Evolutionary conservation across 1,140 invertebrate genomes (phyloP), one percentile per base, ranked within the genome.

Genomic region (Scaptomyza hsui): DNA sequence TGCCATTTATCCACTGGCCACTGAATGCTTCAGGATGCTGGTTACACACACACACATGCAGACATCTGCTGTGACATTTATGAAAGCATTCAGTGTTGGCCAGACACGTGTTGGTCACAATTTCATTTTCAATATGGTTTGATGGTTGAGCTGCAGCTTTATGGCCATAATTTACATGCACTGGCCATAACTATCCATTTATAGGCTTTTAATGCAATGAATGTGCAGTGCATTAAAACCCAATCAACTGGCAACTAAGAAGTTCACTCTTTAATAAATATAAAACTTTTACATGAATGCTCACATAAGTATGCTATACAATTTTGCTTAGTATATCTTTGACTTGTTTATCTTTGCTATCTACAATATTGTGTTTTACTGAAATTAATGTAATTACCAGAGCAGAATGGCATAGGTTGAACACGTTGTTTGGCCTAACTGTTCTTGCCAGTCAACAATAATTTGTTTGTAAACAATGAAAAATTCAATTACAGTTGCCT

Each of bases 401-500:
- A n/a, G 21, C 42, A 39, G 19, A 24, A 37, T 16, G 19, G 12
- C 26, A 49, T 41, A 29, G 52, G 51, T 49, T 49, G 18, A 45
- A 55, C 49, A 71, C 63, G 45, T 71, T 71, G 52, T 71, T 29
- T 51, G 29, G 39, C 77, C 62, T 67, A 65, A 61, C 59, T 63
- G 44, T 41, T 55, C 9, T 71, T 68, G 71, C 74, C 62, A 80
- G 81, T 52, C 73, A 81, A 81, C 69, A 75, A 86, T 74, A 81
- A 75, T 88, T 88, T 85, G 81, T 86, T 81, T 81, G 70, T 75
- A 73, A 88, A 86, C 78, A 86, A 76, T 68, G 69, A 57, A 53
- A 81, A 88, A 86, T 86, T 86, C 82, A 86, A 88, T 86, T 86
- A 86, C 70, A 60, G 69, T 74, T 70, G 59, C 53, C 55, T 53